Evolutionary conservation across 2,888 invertebrate species (phyloP).

Genomic region (Drosophila rellima): DNA sequence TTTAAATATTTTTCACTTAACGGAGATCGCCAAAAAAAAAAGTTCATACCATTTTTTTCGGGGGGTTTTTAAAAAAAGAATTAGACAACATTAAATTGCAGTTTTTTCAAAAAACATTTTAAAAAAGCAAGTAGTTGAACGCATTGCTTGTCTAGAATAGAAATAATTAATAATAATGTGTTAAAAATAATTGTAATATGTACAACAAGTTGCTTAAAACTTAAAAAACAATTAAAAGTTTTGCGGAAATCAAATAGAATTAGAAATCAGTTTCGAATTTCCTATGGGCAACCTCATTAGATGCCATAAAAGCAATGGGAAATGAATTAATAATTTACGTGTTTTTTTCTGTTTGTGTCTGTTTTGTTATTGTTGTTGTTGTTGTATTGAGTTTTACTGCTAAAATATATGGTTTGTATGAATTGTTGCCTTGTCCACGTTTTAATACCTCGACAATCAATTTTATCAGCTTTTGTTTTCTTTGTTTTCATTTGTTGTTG

Average conservation of each 20-base stretch:
- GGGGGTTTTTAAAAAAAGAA: slow-evolving; percentile 29
- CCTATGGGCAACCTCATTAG: not conserved
- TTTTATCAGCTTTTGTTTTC: slow-evolving; percentile 23
- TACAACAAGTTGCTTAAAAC: slow-evolving; percentile 75
- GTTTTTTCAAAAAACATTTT: slow-evolving; percentile 80
- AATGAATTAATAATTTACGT: slow-evolving; percentile 36
- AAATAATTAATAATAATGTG: slow-evolving; percentile 49
- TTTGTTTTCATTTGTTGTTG: slow-evolving; percentile 50
- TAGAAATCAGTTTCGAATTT: slow-evolving; percentile 31
- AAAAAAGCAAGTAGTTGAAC: slow-evolving; percentile 75
- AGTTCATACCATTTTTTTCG: slow-evolving; percentile 55
- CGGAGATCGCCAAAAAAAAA: slow-evolving; percentile 69
- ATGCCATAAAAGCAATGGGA: slow-evolving; percentile 35
- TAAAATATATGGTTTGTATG: slow-evolving; percentile 47
- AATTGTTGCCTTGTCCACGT: slow-evolving; percentile 24
- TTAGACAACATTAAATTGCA: slow-evolving; percentile 56
- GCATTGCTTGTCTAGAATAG: slow-evolving; percentile 55
- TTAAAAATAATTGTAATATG: slow-evolving; percentile 51
- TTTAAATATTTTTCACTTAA: slow-evolving; percentile 49
- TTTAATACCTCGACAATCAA: slow-evolving; percentile 50
- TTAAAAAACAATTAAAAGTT: slow-evolving; percentile 67
- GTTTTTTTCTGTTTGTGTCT: slow-evolving; percentile 17
- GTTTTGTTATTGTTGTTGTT: not conserved
- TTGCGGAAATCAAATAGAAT: slow-evolving; percentile 22
- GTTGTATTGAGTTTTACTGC: slow-evolving; percentile 40